Conservation (phyloP, 2,888 invertebrate genomes). For the Tipula helvola region DNA sequence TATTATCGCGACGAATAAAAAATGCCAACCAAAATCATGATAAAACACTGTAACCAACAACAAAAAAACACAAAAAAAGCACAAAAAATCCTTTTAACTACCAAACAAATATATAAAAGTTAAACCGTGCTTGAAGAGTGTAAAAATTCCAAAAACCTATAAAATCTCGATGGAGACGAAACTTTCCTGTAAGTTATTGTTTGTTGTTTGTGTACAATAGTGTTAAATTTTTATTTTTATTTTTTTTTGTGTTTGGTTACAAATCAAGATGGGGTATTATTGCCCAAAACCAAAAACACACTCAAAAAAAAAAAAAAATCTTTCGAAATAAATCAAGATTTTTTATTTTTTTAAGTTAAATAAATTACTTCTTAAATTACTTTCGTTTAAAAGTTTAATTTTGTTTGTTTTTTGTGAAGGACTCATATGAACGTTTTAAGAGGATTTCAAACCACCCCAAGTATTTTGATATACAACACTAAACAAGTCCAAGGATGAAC, state of each 20-base stretch:
- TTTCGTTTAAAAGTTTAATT: background rate
- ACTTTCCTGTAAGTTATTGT: background rate
- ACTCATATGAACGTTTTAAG: background rate
- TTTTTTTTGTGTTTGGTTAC: background rate
- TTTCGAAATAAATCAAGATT: background rate
- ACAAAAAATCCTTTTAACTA: background rate
- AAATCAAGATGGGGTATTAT: too few relatives aligned
- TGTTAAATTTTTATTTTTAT: background rate
- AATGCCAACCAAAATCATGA: background rate
- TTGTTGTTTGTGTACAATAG: background rate
- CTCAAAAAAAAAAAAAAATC: too few relatives aligned
- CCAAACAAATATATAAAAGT: background rate
- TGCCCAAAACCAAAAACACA: too few relatives aligned
- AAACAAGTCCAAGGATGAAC: background rate
- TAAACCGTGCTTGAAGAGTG: background rate
- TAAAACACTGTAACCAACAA: background rate
- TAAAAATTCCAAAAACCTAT: background rate
- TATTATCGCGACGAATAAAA: background rate
- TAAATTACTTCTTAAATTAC: background rate
- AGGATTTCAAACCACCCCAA: too few relatives aligned
- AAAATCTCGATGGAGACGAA: background rate
- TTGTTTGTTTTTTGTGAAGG: background rate
- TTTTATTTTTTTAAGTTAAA: background rate
- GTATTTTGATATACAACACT: too few relatives aligned
- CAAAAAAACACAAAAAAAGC: background rate